phyloP scores from a whole-genome alignment of 2,113 vertebrate genomes.

The Oceanodroma tethys region DNA sequence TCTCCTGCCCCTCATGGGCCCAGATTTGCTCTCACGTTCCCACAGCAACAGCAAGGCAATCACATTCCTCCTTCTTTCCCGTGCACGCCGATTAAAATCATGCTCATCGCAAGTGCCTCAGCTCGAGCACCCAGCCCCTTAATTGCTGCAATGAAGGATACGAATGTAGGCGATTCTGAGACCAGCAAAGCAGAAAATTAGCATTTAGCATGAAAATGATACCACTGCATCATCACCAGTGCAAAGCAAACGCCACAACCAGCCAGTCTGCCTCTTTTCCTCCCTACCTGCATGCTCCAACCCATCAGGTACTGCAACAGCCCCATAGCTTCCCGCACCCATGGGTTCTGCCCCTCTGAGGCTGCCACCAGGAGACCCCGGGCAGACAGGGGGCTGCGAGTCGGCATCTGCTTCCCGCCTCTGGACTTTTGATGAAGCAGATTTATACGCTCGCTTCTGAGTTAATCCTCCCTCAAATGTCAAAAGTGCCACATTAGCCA shows the following conservation, averaged over 20 bases:
- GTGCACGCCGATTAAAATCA: not conserved
- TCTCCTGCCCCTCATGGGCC: not conserved
- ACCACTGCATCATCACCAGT: slow-evolving; percentile 34
- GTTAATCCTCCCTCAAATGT: not conserved
- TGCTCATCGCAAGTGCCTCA: not conserved
- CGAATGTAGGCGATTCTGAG: slow-evolving; percentile 25
- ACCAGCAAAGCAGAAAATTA: slow-evolving; percentile 67
- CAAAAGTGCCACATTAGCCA: not conserved
- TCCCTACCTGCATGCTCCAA: not conserved
- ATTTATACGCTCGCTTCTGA: not conserved
- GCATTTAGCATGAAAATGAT: slow-evolving; percentile 54
- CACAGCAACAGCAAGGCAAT: not conserved
- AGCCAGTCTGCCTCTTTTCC: not conserved
- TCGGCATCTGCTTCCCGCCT: not conserved
- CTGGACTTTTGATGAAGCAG: not conserved
- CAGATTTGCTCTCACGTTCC: not conserved
- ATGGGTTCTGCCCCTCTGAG: not conserved
- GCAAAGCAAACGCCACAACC: not conserved
- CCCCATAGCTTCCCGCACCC: not conserved
- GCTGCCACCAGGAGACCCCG: not conserved
- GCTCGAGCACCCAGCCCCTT: slow-evolving; percentile 9
- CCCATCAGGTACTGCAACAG: not conserved
- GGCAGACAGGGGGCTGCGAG: not conserved
- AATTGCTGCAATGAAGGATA: slow-evolving; percentile 48
- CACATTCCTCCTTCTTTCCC: not conserved